These are phyloP conservation scores for Thamnophis elegans DNA, from an alignment of 2,797 vertebrate genomes.

Conservation along the genomic window DNA sequence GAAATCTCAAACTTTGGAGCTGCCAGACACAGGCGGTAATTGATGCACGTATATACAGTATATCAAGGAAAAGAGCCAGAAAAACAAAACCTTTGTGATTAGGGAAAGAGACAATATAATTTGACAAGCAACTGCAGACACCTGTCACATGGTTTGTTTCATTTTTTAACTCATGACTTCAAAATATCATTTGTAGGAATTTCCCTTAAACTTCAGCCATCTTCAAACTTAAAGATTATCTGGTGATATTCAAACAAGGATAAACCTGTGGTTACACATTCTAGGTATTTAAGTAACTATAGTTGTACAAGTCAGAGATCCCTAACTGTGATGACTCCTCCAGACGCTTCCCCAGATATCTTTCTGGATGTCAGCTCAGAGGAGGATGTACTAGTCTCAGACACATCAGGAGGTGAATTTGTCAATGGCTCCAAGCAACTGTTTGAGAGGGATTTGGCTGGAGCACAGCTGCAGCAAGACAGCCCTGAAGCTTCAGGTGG, in stretches of 20 bases:
- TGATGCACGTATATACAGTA: not conserved
- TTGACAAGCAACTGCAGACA: constrained; percentile 10
- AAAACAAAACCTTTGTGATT: not conserved
- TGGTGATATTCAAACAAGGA: not conserved
- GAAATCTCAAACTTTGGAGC: constrained; percentile 1
- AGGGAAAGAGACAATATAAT: not conserved
- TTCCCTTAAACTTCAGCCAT: not conserved
- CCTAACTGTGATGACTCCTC: too few species aligned
- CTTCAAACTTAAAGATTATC: not conserved
- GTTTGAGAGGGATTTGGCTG: too few species aligned
- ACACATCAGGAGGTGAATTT: too few species aligned
- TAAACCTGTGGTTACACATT: not conserved
- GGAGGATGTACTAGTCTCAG: too few species aligned
- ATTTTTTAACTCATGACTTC: not conserved
- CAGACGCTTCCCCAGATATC: too few species aligned
- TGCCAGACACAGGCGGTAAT: constrained; percentile 6
- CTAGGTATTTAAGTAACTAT: not conserved
- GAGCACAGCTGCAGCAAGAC: too few species aligned
- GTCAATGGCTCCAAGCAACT: too few species aligned
- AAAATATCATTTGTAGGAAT: not conserved
- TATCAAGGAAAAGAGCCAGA: not conserved
- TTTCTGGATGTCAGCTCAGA: too few species aligned
- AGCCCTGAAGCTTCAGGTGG: too few species aligned
- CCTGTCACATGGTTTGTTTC: not conserved
- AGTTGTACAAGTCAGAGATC: not conserved